These are phyloP conservation scores for Mamestra configurata DNA, from an alignment of 1,140 invertebrate species.

Conservation along the genomic window DNA sequence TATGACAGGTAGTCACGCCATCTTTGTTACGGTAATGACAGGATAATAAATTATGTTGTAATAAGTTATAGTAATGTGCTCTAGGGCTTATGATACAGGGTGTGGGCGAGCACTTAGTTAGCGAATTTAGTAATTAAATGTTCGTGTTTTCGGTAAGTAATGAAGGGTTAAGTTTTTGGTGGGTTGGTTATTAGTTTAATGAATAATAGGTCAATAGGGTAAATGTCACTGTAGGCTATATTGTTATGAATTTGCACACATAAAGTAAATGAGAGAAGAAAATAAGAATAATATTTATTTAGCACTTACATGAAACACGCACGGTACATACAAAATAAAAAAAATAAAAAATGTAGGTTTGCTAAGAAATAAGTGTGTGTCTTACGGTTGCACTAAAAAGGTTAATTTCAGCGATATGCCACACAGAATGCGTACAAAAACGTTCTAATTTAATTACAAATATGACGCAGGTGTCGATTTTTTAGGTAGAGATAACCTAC, in stretches of 20 bases:
- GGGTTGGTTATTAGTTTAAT: slow-evolving; percentile 2
- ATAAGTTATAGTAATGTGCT: slow-evolving; percentile 85
- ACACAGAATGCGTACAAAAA: no score
- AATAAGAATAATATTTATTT: no score
- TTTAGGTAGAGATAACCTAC: no score
- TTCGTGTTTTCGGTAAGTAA: slow-evolving; percentile 58
- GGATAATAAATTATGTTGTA: slow-evolving; percentile 87
- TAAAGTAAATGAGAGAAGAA: not conserved
- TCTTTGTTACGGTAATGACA: slow-evolving; percentile 83
- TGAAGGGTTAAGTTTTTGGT: slow-evolving; percentile 70
- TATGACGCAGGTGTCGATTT: no score
- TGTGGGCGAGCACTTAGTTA: slow-evolving; percentile 75
- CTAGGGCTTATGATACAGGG: slow-evolving; percentile 68
- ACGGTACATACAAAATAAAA: no score
- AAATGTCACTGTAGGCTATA: not conserved
- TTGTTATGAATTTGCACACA: not conserved
- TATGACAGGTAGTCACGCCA: slow-evolving; percentile 82
- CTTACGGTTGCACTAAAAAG: no score
- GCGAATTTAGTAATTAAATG: slow-evolving; percentile 83
- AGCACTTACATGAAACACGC: no score
- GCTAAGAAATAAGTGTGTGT: no score
- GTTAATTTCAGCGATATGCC: no score
- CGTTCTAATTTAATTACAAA: no score
- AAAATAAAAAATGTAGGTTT: no score
- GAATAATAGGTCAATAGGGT: not conserved